phyloP scores from a whole-genome alignment of 2,888 invertebrate species.

The Syritta pipiens region DNA sequence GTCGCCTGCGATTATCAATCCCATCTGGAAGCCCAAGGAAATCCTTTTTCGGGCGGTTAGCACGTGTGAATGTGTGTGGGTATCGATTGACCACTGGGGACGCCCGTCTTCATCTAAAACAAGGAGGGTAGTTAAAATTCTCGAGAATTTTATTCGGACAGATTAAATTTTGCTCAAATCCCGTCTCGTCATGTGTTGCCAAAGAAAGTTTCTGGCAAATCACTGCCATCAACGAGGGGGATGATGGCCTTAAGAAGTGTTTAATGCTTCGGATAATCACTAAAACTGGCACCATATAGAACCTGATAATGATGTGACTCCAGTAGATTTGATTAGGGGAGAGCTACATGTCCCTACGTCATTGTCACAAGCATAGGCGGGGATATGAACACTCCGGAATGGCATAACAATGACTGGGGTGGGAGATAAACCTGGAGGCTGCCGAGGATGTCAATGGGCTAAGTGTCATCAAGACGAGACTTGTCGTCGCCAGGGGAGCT shows the following conservation, averaged over 20 bases:
- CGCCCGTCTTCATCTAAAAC: no score
- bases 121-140: no score
- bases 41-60: no score
- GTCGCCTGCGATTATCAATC: neutral
- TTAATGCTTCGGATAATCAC: conserved; percentile 9
- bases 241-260: neutral
- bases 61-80: no score
- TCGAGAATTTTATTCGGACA: no score
- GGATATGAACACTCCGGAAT: neutral
- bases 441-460: neutral
- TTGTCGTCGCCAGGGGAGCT: neutral
- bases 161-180: conserved; percentile 5
- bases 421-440: neutral
- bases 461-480: neutral
- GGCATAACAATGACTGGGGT: neutral
- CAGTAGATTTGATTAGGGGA: neutral
- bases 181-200: neutral
- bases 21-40: no score
- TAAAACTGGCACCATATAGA: conserved; percentile 1
- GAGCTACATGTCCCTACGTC: neutral
- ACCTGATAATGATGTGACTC: neutral
- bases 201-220: neutral
- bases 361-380: no score
- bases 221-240: neutral
- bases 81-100: no score